These are phyloP conservation scores for Acanthoscelides obtectus DNA, from an alignment of 2,888 invertebrate genomes.

Conservation along the genomic window DNA sequence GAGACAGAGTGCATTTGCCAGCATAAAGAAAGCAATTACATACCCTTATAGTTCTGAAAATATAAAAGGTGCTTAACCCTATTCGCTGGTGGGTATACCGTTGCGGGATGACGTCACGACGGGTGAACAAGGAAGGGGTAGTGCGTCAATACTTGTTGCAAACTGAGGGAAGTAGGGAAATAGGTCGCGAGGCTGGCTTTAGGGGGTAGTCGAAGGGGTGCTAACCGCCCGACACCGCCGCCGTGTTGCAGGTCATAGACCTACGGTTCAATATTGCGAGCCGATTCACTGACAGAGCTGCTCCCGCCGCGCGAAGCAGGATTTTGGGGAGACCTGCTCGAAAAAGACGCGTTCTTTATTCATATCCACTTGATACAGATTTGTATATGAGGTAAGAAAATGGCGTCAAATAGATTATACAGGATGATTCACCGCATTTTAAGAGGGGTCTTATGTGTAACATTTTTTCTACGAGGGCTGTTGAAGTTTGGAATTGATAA, in stretches of 20 bases:
- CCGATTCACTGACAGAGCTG: slow-evolving; percentile 10
- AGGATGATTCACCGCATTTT: too few relatives aligned
- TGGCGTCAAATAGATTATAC: too few relatives aligned
- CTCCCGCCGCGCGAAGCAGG: neutral
- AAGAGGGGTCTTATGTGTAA: too few relatives aligned
- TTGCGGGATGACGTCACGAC: slow-evolving; percentile 47
- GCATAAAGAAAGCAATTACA: neutral
- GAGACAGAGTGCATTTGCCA: neutral
- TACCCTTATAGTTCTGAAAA: neutral
- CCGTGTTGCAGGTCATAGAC: slow-evolving; percentile 37
- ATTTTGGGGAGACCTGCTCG: neutral
- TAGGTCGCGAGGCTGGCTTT: slow-evolving; percentile 33
- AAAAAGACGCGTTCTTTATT: neutral
- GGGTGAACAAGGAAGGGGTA: slow-evolving; percentile 34
- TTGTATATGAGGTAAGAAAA: too few relatives aligned
- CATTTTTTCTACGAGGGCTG: too few relatives aligned
- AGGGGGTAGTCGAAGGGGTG: neutral
- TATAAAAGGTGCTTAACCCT: slow-evolving; percentile 16
- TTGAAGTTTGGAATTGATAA: too few relatives aligned
- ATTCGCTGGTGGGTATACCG: slow-evolving; percentile 13
- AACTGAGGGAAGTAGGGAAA: slow-evolving; percentile 47
- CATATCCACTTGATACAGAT: too few relatives aligned
- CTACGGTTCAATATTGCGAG: slow-evolving; percentile 38
- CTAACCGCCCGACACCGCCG: slow-evolving; percentile 28
- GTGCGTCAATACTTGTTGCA: slow-evolving; percentile 51